Conservation (phyloP, 1,140 invertebrate genomes). For the Schlechtendalia chinensis region DNA sequence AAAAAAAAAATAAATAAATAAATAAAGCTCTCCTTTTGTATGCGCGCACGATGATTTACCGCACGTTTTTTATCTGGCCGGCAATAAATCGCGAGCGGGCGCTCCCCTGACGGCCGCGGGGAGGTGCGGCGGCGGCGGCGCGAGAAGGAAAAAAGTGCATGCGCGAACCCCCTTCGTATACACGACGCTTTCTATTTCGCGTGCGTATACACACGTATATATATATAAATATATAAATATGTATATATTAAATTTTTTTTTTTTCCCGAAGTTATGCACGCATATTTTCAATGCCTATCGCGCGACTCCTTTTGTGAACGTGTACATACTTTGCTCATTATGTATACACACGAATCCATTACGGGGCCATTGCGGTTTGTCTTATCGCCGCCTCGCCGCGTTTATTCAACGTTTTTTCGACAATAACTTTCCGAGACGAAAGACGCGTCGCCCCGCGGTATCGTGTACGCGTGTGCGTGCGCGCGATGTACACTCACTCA, state of each 20-base stretch:
- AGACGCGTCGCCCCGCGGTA: neutral
- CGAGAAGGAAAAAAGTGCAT: conserved; percentile 6
- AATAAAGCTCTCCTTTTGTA: conserved; percentile 34
- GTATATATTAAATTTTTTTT: conserved; percentile 16
- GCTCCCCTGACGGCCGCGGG: too few species aligned
- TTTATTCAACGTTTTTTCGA: conserved; percentile 49
- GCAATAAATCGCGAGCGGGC: conserved; percentile 37
- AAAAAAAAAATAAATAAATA: conserved; percentile 22
- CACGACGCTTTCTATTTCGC: neutral
- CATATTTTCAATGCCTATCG: conserved; percentile 49
- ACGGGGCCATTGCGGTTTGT: conserved; percentile 42
- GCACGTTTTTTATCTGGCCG: conserved; percentile 42
- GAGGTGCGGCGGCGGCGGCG: neutral
- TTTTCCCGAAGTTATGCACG: conserved; percentile 20
- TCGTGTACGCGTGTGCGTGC: neutral
- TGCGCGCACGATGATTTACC: conserved; percentile 44
- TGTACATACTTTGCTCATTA: conserved; percentile 25
- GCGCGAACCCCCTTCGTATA: conserved; percentile 26
- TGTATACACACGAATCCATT: conserved; percentile 50
- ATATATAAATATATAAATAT: too few species aligned
- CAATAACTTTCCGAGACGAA: conserved; percentile 44
- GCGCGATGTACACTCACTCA: neutral
- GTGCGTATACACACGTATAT: neutral
- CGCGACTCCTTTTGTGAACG: conserved; percentile 17
- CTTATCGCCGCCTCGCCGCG: conserved; percentile 43